Evolutionary conservation across 2,888 invertebrate genomes (phyloP), one percentile per base, ranked within the genome.

Genomic region (Prosopocoilus inquinatus): DNA sequence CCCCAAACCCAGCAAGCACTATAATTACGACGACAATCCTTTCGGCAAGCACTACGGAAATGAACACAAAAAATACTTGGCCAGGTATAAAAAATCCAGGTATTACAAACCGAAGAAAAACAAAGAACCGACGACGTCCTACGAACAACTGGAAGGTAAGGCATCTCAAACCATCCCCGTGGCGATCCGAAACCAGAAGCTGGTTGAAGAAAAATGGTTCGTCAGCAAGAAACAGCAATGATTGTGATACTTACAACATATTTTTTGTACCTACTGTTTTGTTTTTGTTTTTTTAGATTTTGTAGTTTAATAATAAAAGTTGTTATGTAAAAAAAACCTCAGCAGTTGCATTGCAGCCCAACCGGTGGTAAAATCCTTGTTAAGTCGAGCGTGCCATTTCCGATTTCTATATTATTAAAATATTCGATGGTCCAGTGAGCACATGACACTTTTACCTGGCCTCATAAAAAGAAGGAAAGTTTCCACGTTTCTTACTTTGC

Each of bases 191-290:
- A 52, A 52, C 11, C 53, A 65, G 52, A 59, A 65, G 16, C 47
- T 62, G n/a, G 57, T 55, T 43, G 57, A 63, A 47, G 64, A 65
- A 36, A 64, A 66, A 46, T 68, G 68, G 68, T 56, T 59, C 43
- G 61, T 68, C 13, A 56, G 59, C 8, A 61, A 58, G 50, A 58
- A 63, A 13, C 47, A 57, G 46, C 16, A 20, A 20, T 20, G 7
- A 28, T 28, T 28, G 20, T 28, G 20, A 28, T 28, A 28, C 20
- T 28, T 28, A 28, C 20, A 3, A 2, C 20, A 3, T 28, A 7
- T 28, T 28, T n/a, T 28, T 28, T 28, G 28, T 39, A 53, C 15
- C 44, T 32, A 50, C n/a, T n/a, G n/a, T n/a, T 43, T 55, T 38
- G 11, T 41, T 39, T 50, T 34, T 28, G 33, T 47, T 51, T 9